Percentiles rank a stretch among this genome's conserved stretches.
Evolutionary conservation across 2,888 invertebrate species (phyloP).

Genomic region (Flexamia atlantica): DNA sequence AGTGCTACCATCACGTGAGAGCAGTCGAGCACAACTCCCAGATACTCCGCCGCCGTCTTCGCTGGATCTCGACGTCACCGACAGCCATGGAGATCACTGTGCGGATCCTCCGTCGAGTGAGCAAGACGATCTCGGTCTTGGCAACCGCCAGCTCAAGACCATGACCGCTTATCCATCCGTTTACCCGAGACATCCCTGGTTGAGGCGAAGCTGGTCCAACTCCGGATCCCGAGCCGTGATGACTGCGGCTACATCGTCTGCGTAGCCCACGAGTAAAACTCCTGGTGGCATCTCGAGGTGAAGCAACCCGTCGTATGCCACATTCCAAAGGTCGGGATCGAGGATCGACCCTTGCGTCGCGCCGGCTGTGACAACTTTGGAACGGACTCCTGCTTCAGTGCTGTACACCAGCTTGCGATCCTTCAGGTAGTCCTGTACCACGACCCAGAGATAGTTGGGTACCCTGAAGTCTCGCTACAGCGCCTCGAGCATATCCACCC

Average conservation of each 20-base stretch:
- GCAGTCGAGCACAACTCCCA: conserved; percentile 68
- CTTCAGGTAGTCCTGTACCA: conserved; percentile 67
- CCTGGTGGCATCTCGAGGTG: conserved; percentile 60
- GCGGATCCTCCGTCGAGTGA: conserved; percentile 65
- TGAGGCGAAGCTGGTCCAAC: conserved; percentile 57
- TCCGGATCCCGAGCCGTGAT: conserved; percentile 62
- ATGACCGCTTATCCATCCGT: conserved; percentile 65
- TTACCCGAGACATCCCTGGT: conserved; percentile 62
- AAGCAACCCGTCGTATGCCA: conserved; percentile 67
- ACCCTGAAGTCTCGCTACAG: conserved; percentile 61
- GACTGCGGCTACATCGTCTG: conserved; percentile 66
- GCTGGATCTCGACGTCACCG: conserved; percentile 45
- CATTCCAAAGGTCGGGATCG: conserved; percentile 68
- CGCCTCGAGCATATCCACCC: conserved; percentile 64
- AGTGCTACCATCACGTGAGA: conserved; percentile 65
- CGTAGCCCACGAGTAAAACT: conserved; percentile 65
- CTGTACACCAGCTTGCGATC: conserved; percentile 63
- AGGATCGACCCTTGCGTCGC: conserved; percentile 67
- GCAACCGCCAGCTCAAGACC: conserved; percentile 65
- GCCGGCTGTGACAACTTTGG: conserved; percentile 63
- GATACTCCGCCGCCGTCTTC: conserved; percentile 65
- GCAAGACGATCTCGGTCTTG: conserved; percentile 67
- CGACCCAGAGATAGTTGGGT: conserved; percentile 65
- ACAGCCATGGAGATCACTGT: conserved; percentile 54
- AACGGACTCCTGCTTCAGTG: conserved; percentile 62